Conservation (phyloP, 1,140 invertebrate genomes). For the Drosophila repleta region DNA sequence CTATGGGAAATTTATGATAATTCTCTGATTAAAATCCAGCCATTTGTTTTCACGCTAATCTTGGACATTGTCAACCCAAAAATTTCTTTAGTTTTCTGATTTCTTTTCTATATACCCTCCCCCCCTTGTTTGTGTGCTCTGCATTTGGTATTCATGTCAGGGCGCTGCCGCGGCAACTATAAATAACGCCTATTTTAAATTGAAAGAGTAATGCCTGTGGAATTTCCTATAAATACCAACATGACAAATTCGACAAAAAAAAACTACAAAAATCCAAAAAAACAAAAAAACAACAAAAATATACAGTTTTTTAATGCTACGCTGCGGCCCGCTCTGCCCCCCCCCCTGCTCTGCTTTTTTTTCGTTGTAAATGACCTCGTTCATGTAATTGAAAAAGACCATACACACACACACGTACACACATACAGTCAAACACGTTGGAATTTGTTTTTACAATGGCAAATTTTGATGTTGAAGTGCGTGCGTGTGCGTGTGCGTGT, state of each 20-base stretch:
- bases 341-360: slow-evolving; percentile 22
- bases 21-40: slow-evolving; percentile 1
- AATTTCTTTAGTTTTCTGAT: slow-evolving; percentile 27
- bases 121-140: background rate
- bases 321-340: background rate
- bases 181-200: slow-evolving; percentile 66
- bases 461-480: slow-evolving; percentile 54
- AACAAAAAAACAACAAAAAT: slow-evolving; percentile 3
- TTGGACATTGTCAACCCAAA: slow-evolving; percentile 34
- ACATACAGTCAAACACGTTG: slow-evolving; percentile 68
- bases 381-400: slow-evolving; percentile 80
- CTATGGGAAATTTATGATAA: slow-evolving; percentile 11
- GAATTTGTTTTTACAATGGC: slow-evolving; percentile 79
- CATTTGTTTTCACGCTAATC: slow-evolving; percentile 14
- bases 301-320: slow-evolving; percentile 52
- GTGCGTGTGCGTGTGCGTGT: slow-evolving; percentile 22
- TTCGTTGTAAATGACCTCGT: slow-evolving; percentile 79
- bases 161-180: slow-evolving; percentile 35
- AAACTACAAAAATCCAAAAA: slow-evolving; percentile 17
- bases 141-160: slow-evolving; percentile 65
- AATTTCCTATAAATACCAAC: slow-evolving; percentile 78
- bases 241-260: slow-evolving; percentile 69
- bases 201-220: slow-evolving; percentile 69
- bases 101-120: background rate
- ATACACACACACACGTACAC: slow-evolving; percentile 32